Percentiles rank a stretch among this genome's conserved stretches.
Evolutionary conservation across 2,888 invertebrate species (phyloP).

Genomic region (Brenthis daphne): DNA sequence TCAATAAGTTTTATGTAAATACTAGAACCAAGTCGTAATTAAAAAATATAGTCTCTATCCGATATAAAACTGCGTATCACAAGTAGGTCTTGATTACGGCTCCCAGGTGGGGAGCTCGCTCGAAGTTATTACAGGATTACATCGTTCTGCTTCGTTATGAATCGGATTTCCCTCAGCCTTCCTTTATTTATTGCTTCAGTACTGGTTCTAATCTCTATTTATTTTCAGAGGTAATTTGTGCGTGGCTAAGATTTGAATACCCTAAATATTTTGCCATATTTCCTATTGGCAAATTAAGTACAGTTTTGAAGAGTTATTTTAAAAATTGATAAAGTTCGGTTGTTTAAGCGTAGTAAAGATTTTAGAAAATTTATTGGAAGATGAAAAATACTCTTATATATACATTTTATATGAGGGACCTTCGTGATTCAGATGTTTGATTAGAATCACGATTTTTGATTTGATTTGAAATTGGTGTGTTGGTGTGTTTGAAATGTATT

Average conservation of each 20-base stretch:
- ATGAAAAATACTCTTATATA: too few relatives aligned
- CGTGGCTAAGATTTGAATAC: background rate
- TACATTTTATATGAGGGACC: too few relatives aligned
- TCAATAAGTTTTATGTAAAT: too few relatives aligned
- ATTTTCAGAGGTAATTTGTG: constrained; percentile 2
- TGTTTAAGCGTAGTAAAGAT: too few relatives aligned
- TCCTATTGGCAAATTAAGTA: background rate
- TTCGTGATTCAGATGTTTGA: too few relatives aligned
- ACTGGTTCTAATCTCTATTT: constrained; percentile 19
- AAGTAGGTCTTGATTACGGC: constrained; percentile 30
- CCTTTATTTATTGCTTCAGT: constrained; percentile 26
- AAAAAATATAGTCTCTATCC: background rate
- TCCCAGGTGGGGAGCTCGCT: constrained; percentile 26
- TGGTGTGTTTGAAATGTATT: too few relatives aligned
- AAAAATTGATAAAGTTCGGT: background rate
- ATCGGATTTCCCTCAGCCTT: constrained; percentile 28
- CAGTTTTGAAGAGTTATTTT: background rate
- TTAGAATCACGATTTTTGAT: too few relatives aligned
- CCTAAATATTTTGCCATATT: background rate
- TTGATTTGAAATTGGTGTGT: too few relatives aligned
- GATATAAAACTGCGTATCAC: constrained; percentile 18
- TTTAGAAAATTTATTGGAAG: too few relatives aligned
- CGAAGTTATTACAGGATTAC: constrained; percentile 34
- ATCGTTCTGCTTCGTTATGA: constrained; percentile 26
- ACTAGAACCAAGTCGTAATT: too few relatives aligned